Conservation (phyloP, 2,113 vertebrate genomes). For the Myodes glareolus region DNA sequence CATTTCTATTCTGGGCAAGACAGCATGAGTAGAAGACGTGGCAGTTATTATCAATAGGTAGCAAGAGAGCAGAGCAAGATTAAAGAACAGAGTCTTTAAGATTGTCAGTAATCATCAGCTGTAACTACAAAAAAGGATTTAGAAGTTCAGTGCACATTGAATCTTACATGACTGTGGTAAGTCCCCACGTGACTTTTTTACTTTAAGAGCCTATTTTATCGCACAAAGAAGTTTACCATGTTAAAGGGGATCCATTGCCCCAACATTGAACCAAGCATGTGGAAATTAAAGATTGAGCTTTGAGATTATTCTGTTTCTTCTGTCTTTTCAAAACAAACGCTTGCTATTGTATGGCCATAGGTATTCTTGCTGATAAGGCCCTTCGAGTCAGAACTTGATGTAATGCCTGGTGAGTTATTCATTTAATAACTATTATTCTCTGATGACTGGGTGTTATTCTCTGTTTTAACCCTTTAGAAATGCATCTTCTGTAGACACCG, state of each 20-base stretch:
- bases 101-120: neutral
- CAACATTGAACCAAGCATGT: neutral
- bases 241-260: constrained; percentile 5
- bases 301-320: constrained; percentile 11
- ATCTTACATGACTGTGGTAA: constrained; percentile 4
- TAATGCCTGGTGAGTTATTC: neutral
- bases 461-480: constrained; percentile 88
- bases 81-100: neutral
- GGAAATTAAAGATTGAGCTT: constrained; percentile 4
- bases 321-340: no score
- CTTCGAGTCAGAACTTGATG: neutral
- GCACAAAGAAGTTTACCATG: neutral
- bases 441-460: constrained; percentile 44
- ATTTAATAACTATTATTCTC: constrained; percentile 40
- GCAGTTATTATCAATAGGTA: neutral
- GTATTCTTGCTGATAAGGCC: neutral
- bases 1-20: neutral
- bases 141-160: constrained; percentile 10
- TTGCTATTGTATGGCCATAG: neutral
- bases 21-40: neutral
- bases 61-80: neutral
- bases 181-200: neutral
- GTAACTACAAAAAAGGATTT: neutral
- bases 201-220: neutral
- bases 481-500: constrained; percentile 95